These are phyloP conservation scores for Sebastes vulpes DNA, from an alignment of 2,797 vertebrate genomes.

Conservation along the genomic window DNA sequence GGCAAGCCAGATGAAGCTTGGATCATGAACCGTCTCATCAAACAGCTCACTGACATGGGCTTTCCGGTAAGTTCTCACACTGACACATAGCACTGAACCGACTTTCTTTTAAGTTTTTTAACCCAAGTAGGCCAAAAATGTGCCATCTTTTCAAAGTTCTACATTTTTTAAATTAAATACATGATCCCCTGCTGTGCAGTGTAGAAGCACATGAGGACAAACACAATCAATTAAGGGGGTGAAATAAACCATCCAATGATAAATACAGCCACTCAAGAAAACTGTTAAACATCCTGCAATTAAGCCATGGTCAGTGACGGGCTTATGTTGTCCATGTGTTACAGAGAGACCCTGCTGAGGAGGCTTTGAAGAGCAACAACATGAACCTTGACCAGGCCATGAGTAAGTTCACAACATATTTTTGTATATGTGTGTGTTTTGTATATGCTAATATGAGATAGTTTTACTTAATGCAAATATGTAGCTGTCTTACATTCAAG, in stretches of 20 bases:
- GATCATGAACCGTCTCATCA: slow-evolving; percentile 98
- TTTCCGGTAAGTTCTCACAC: slow-evolving; percentile 90
- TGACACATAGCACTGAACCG: background rate
- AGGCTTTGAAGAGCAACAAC: slow-evolving; percentile 98
- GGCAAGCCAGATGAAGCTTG: slow-evolving; percentile 95
- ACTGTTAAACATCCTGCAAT: background rate
- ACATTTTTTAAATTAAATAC: background rate
- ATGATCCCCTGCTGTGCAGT: background rate
- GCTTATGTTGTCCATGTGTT: slow-evolving; percentile 13
- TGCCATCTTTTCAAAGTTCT: background rate
- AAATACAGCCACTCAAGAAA: background rate
- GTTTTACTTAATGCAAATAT: background rate
- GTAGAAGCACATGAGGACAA: background rate
- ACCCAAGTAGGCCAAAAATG: background rate
- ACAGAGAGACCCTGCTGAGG: slow-evolving; percentile 99
- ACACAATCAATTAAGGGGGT: background rate
- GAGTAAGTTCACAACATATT: slow-evolving; percentile 88
- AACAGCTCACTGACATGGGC: slow-evolving; percentile 99
- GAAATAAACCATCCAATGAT: background rate
- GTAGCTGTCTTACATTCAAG: background rate
- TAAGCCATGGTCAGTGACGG: background rate
- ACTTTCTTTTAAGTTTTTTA: background rate
- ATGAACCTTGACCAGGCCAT: slow-evolving; percentile 99
- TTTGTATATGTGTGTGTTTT: background rate
- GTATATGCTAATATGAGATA: background rate